Evolutionary conservation across 2,888 invertebrate species (phyloP).

Genomic region (Boloria selene): DNA sequence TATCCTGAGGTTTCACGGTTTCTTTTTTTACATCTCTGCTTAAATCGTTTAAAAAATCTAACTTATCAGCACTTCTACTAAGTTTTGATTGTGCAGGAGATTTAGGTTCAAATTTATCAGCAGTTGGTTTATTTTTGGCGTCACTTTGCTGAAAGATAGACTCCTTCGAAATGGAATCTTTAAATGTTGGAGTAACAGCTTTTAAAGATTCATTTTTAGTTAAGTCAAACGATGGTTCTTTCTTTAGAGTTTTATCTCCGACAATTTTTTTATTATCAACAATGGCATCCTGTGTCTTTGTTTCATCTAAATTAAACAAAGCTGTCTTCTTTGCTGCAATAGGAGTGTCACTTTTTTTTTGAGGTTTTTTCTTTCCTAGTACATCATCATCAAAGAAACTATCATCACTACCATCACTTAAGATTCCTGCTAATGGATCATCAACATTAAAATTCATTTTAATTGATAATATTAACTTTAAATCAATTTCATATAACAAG

Average conservation of each 20-base stretch:
- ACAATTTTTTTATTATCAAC: constrained; percentile 50
- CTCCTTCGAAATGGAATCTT: constrained; percentile 59
- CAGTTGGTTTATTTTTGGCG: constrained; percentile 44
- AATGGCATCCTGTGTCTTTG: constrained; percentile 42
- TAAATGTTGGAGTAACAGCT: constrained; percentile 52
- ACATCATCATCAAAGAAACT: constrained; percentile 87
- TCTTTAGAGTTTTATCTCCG: constrained; percentile 47
- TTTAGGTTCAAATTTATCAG: constrained; percentile 45
- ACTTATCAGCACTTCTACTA: constrained; percentile 56
- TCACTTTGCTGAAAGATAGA: constrained; percentile 52
- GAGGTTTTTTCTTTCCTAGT: constrained; percentile 68
- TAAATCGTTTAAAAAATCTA: constrained; percentile 61
- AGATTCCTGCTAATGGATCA: constrained; percentile 84
- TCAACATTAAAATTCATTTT: constrained; percentile 82
- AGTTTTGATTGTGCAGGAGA: constrained; percentile 62
- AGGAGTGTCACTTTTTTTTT: constrained; percentile 59
- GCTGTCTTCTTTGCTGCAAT: constrained; percentile 64
- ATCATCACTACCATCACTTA: constrained; percentile 87
- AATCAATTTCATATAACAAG: no score
- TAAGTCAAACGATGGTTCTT: constrained; percentile 50
- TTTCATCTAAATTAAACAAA: constrained; percentile 66
- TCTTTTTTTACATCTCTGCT: constrained; percentile 53
- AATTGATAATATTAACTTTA: constrained; percentile 12
- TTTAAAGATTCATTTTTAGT: constrained; percentile 49
- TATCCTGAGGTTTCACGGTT: constrained; percentile 55